Evolutionary conservation across 2,113 vertebrate genomes (phyloP).

Genomic region (Microtus montanus): DNA sequence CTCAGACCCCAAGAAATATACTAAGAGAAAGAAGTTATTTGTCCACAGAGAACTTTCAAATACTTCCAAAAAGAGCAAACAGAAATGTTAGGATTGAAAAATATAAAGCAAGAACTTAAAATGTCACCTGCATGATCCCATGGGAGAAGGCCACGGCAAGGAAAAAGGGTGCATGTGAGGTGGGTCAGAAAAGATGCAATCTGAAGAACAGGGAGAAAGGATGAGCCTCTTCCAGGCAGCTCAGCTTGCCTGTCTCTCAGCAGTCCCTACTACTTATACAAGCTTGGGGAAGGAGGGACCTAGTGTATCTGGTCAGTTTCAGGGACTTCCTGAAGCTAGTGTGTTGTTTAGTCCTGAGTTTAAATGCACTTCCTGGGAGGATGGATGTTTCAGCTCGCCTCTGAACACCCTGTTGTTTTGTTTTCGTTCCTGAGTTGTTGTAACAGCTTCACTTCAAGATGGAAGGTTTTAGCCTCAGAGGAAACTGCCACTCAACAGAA

Average conservation of each 20-base stretch:
- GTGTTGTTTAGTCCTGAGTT: neutral
- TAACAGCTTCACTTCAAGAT: neutral
- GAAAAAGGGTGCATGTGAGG: neutral
- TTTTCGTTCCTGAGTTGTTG: neutral
- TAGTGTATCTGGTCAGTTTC: neutral
- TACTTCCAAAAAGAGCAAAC: constrained; percentile 12
- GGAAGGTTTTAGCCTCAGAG: neutral
- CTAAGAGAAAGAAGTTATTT: neutral
- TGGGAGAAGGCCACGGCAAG: neutral
- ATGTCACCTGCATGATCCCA: neutral
- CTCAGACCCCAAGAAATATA: neutral
- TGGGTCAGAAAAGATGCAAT: no score
- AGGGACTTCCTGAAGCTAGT: neutral
- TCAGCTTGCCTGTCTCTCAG: neutral
- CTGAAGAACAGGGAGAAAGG: neutral
- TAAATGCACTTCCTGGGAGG: neutral
- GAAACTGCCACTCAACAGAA: neutral
- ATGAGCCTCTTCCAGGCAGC: neutral
- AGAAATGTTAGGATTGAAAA: constrained; percentile 16
- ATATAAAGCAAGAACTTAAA: neutral
- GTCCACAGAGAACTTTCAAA: neutral
- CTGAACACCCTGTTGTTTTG: neutral
- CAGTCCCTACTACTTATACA: neutral
- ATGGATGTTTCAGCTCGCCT: neutral
- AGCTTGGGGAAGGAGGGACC: neutral